Evolutionary conservation across 1,140 invertebrate genomes (phyloP).

Genomic region (Drosophila murphyi): DNA sequence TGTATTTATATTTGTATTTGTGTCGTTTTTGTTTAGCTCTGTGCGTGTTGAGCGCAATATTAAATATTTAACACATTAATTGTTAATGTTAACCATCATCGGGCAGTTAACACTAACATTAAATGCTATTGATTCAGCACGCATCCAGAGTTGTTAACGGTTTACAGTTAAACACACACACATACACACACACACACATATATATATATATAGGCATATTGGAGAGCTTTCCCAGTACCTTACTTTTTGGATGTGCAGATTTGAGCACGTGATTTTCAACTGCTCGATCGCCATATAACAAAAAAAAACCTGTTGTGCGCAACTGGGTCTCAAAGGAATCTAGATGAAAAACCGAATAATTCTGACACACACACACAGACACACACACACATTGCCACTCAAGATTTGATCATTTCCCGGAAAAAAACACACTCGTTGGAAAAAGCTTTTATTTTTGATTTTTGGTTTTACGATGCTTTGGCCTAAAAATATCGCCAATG

Average conservation of each 20-base stretch:
- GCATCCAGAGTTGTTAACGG: not conserved
- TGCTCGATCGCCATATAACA: too few relatives aligned
- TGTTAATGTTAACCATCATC: conserved; percentile 30
- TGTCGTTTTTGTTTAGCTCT: not conserved
- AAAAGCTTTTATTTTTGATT: conserved; percentile 27
- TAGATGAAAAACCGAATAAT: too few relatives aligned
- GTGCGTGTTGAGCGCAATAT: conserved; percentile 10
- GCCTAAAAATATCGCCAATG: conserved; percentile 53
- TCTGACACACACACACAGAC: conserved; percentile 7
- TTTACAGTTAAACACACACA: not conserved
- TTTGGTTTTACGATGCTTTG: conserved; percentile 41
- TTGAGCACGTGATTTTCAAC: too few relatives aligned
- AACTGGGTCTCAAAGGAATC: too few relatives aligned
- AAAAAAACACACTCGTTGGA: conserved; percentile 6
- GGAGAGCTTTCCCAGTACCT: too few relatives aligned
- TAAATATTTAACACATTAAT: conserved; percentile 1
- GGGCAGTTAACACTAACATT: conserved; percentile 48
- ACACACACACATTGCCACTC: conserved; percentile 33
- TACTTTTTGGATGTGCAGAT: too few relatives aligned
- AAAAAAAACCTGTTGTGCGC: too few relatives aligned
- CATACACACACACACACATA: not conserved
- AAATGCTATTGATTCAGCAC: conserved; percentile 67
- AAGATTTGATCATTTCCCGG: conserved; percentile 41
- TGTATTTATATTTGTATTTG: not conserved
- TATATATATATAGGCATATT: not conserved